phyloP scores from a whole-genome alignment of 2,113 vertebrate species.

The Crotalus helleri region DNA sequence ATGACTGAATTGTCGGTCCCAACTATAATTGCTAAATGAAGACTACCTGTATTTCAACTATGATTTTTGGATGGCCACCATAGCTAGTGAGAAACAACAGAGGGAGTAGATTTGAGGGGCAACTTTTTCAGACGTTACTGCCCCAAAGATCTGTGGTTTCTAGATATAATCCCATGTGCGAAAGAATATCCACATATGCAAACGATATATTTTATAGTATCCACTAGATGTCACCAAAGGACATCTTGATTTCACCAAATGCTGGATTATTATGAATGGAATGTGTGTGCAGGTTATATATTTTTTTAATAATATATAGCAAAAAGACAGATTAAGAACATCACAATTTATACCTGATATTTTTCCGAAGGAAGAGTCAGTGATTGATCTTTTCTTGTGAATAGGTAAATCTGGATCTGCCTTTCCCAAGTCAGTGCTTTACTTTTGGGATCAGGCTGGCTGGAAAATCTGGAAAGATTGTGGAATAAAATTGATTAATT shows the following conservation, averaged over 20 bases:
- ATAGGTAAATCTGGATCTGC: background rate
- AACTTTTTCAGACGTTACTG: background rate
- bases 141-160: background rate
- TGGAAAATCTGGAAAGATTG: background rate
- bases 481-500: background rate
- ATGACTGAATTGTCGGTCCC: background rate
- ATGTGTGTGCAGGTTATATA: rapidly evolving
- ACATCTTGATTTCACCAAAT: background rate
- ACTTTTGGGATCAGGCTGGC: background rate
- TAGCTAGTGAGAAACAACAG: background rate
- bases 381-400: background rate
- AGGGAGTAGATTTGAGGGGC: background rate
- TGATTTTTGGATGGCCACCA: background rate
- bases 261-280: background rate
- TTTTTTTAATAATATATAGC: background rate
- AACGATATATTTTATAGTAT: background rate
- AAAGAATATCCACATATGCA: background rate
- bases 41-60: background rate
- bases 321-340: background rate
- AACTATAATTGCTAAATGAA: background rate
- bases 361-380: background rate
- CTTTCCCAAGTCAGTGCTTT: background rate
- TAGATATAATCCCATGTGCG: background rate
- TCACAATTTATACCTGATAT: background rate
- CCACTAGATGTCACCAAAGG: conserved; percentile 42